phyloP scores from a whole-genome alignment of 53 echinoderm and acorn worm species.

The Glandiceps talaboti region DNA sequence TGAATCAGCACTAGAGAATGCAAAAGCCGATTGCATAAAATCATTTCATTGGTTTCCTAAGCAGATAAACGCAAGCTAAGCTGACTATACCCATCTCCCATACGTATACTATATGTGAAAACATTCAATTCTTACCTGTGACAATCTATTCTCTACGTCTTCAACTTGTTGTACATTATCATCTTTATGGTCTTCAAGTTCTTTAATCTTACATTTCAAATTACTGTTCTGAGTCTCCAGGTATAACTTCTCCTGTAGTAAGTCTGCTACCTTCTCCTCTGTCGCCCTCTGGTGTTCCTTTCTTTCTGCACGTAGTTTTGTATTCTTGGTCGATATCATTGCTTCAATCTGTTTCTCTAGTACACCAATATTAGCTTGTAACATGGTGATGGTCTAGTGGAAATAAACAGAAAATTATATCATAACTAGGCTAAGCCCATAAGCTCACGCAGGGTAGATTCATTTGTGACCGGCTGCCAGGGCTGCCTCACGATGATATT shows the following conservation, averaged over 20 bases:
- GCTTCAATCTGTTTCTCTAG: constrained; percentile 74
- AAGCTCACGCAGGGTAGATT: too few species aligned
- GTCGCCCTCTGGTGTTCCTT: constrained; percentile 61
- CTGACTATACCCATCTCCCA: too few species aligned
- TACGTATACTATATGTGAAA: too few species aligned
- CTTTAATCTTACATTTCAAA: constrained; percentile 59
- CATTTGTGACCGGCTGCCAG: too few species aligned
- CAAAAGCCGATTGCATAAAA: too few species aligned
- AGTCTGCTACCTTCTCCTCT: constrained; percentile 66
- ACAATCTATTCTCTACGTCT: constrained; percentile 21
- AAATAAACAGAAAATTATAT: neutral
- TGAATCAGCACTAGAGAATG: too few species aligned
- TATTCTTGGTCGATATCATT: constrained; percentile 50
- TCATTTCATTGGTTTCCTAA: too few species aligned
- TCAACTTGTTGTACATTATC: constrained; percentile 17
- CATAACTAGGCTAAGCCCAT: too few species aligned
- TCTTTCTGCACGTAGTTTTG: constrained; percentile 40
- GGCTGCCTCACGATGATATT: too few species aligned
- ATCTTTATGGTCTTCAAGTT: constrained; percentile 26
- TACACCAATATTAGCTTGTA: constrained; percentile 54
- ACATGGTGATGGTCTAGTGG: constrained; percentile 52
- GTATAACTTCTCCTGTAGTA: constrained; percentile 65
- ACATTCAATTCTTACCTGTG: constrained; percentile 32
- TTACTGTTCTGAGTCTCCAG: constrained; percentile 72
- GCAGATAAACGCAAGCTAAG: too few species aligned